Evolutionary conservation across 1,140 invertebrate species (phyloP), one percentile per base, ranked within the genome.

Genomic region (Aphidius gifuensis): DNA sequence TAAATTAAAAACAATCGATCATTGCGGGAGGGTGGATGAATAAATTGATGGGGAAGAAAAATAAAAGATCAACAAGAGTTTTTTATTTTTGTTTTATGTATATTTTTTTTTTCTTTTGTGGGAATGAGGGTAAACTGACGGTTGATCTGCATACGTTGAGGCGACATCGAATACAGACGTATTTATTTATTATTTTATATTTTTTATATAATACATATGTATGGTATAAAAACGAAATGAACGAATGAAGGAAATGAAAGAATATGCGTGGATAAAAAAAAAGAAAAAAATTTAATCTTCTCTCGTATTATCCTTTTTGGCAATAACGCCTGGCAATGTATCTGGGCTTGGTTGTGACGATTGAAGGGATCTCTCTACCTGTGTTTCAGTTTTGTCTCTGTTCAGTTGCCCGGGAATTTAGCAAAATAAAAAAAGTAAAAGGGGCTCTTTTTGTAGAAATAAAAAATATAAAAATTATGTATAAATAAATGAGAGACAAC

Each of bases 241-340:
- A 55, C 53, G 53, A 55, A 55, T 32, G 48, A 44, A 9, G 49
- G 39, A 53, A 60, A 42, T 51, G 49, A 53, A 60, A 44, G 48
- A 61, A 46, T 39, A 40, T 46, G 42, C 23, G 60, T 57, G 54
- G 68, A 66, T 64, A 64, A 62, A 60, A 49, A 57, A 5, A 63
- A 57, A 43, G 46, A 55, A 71, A 65, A 69, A 71, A 71, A 68
- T 68, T 67, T 71, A 70, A 72, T 71, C 72, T 71, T 70, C 64
- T 63, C 66, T 65, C 71, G 70, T 58, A 63, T 71, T 69, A 68
- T 72, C 68, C 65, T 73, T 72, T 73, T 72, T 64, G 66, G 69
- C 68, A 68, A 71, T 71, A 73, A 69, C 69, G 60, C 63, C 56
- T 68, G 64, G 54, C 23, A 32, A 53, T 58, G 62, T 64, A 54